Base-by-base conservation (phyloP, 2,888 invertebrate genomes). In the Thelaira solivaga region DNA sequence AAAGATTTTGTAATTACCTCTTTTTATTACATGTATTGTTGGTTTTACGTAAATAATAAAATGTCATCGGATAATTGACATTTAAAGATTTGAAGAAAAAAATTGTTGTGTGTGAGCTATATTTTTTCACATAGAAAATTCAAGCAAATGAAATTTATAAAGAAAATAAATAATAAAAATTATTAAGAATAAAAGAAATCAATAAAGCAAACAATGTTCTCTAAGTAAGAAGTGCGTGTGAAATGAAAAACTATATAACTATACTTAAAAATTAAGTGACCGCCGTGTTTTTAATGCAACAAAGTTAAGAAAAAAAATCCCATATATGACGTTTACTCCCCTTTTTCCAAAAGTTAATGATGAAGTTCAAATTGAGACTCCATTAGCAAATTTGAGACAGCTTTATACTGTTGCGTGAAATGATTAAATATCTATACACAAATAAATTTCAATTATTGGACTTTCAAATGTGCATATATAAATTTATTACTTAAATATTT, bases 251-350 rank as follows among this genome's bases (percentile, higher is more conserved):
- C 6, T 18, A 31, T 4, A 29, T 49, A 55, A n/a, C 57, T 61
- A n/a, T 26, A 18, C 11, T 16, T 24, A 57, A 4, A 26, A 13
- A 22, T 24, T 13, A 47, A 29, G 24, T 51, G 45, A 39, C 53
- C 57, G 62, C 61, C 39, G 24, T 73, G 61, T 43, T 64, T 61
- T 39, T 34, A 72, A 5, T 68, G 71, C 71, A 72, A 22, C n/a
- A 31, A 49, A 41, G 57, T 31, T 26, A 49, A 36, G 20, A 51
- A 71, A 62, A n/a, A 71, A 64, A 65, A 41, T 41, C 59, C 16
- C 68, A 20, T 43, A 55, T 65, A 67, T 81, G 75, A 72, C 78
- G 76, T 75, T 81, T 76, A 80, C 81, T 75, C 81, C 81, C 80
- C 81, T 79, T 81, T 81, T 80, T 79, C 57, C 76, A 57, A 55